A percentile compares a stretch with the other conserved stretches of the same genome.
Conservation (phyloP, 2,113 vertebrate species). For the Cairina moschata region DNA sequence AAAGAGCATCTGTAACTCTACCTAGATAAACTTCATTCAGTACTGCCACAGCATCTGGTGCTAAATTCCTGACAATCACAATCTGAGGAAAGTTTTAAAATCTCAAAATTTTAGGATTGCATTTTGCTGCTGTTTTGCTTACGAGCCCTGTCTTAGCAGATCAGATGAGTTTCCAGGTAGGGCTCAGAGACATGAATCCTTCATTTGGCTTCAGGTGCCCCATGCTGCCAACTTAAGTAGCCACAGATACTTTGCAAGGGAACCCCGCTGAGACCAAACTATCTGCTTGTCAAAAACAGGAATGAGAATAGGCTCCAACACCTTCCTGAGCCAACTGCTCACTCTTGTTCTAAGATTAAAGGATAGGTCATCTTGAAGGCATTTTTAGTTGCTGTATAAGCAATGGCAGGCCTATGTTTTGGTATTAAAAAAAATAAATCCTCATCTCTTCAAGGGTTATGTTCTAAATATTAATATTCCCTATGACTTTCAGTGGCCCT, state of each 20-base stretch:
- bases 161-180: not conserved
- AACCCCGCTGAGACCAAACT: not conserved
- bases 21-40: not conserved
- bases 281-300: not conserved
- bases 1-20: not conserved
- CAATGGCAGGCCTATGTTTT: not conserved
- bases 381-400: not conserved
- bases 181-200: not conserved
- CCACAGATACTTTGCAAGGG: not conserved
- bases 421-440: not conserved
- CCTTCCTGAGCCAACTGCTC: not conserved
- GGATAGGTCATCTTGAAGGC: not conserved
- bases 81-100: not conserved
- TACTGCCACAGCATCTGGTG: not conserved
- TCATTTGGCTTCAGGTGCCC: not conserved
- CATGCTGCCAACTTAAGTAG: accelerated
- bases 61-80: not conserved
- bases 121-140: not conserved
- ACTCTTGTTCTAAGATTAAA: not conserved
- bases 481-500: not conserved
- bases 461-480: not conserved
- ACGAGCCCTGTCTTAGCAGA: not conserved
- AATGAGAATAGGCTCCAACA: not conserved
- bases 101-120: not conserved
- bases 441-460: not conserved